Evolutionary conservation across 2,888 invertebrate species (phyloP), one percentile per base, ranked within the genome.

Genomic region (Frankliniella intonsa): DNA sequence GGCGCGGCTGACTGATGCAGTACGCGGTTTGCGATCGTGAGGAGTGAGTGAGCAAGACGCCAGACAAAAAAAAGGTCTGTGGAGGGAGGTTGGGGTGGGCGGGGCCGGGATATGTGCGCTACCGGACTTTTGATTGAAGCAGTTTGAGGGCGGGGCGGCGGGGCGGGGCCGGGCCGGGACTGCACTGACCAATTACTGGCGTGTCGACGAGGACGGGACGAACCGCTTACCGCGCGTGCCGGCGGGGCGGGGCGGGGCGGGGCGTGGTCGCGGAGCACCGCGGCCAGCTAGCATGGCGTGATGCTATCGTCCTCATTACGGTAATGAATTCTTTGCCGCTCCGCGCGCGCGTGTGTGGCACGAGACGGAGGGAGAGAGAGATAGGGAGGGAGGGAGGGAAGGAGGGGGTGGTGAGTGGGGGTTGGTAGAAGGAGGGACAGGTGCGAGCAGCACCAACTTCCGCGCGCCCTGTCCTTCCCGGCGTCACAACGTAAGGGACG

Each of bases 241-340:
- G 22, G 11, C 69, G 69, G 12, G 22, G 69, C 69, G 38, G 38
- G 38, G 69, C 69, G 69, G n/a, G 69, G 22, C 69, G 69, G 11
- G n/a, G 69, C 69, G 69, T 69, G 69, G 22, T 38, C n/a, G 69
- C 11, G 22, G 22, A 19, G 69, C 22, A 25, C 69, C 25, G 14
- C 62, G 22, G 69, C 25, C 25, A 76, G 69, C 55, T 19, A 12
- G 55, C 55, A 19, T 19, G 17, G 55, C 55, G 25, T 25, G 69
- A 76, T 76, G 69, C 22, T 76, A 76, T 76, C 69, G 69, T 12
- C 25, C 69, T 76, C 69, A 76, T 76, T 76, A 76, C 69, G 22
- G 69, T 76, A 76, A 76, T 76, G 69, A 76, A 76, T 76, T 76
- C 69, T 76, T 76, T 76, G 69, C 25, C 69, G 69, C 25, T 76